These are phyloP conservation scores for Sporophila hypoxantha DNA, from an alignment of 2,113 vertebrate genomes.

Conservation along the genomic window DNA sequence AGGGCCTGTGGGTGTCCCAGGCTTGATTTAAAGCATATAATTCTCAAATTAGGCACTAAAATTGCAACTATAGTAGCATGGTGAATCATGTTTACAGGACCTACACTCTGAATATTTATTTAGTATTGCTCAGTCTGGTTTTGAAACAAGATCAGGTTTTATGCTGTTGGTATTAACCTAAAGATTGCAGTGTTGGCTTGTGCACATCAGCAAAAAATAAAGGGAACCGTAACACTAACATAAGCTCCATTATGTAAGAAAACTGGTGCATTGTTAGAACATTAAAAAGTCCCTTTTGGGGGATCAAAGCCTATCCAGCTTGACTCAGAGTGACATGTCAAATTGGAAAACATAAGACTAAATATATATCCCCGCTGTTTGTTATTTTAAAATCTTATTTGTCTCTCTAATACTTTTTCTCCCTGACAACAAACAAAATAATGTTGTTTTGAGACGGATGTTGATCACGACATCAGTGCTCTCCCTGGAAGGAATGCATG, in stretches of 20 bases:
- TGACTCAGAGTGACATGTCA: neutral
- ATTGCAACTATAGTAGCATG: neutral
- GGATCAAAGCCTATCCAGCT: neutral
- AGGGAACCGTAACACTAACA: neutral
- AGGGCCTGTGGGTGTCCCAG: neutral
- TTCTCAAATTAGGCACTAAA: neutral
- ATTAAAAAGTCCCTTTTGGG: neutral
- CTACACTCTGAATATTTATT: neutral
- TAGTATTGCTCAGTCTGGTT: neutral
- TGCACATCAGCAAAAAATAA: neutral
- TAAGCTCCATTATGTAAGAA: neutral
- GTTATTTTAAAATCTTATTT: constrained; percentile 24
- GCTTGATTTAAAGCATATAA: neutral
- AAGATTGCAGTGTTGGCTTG: neutral
- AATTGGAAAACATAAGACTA: constrained; percentile 16
- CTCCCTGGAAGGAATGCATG: neutral
- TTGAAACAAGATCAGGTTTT: neutral
- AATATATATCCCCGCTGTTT: neutral
- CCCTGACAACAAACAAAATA: constrained; percentile 1
- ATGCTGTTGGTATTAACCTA: neutral
- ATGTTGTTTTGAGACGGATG: constrained; percentile 17
- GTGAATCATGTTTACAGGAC: neutral
- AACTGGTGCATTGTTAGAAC: neutral
- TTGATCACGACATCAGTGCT: constrained; percentile 4
- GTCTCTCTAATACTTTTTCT: constrained; percentile 1